phyloP scores from a whole-genome alignment of 2,797 vertebrate genomes.

The Varecia variegata region DNA sequence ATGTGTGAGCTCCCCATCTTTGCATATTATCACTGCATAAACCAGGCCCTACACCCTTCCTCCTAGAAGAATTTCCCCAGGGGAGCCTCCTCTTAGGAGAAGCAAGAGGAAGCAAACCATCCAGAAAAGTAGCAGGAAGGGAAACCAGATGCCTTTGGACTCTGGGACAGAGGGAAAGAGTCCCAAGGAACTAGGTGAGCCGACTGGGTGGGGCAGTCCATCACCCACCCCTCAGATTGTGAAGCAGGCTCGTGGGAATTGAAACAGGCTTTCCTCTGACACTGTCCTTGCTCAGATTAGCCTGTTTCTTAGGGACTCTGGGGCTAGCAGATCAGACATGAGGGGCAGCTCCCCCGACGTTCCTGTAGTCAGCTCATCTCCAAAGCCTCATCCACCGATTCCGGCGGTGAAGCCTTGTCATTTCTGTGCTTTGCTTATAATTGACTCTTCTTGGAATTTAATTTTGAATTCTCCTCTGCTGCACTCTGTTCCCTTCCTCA shows the following conservation, averaged over 20 bases:
- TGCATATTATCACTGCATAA: not conserved
- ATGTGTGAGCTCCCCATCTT: not conserved
- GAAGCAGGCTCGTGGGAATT: not conserved
- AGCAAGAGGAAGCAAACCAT: not conserved
- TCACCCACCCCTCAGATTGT: fast-evolving
- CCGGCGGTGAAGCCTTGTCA: not conserved
- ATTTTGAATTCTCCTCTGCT: not conserved
- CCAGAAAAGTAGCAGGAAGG: not conserved
- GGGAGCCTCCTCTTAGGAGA: not conserved
- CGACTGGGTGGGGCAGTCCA: not conserved
- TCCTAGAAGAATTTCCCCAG: not conserved
- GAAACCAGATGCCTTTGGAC: not conserved
- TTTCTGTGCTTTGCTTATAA: not conserved
- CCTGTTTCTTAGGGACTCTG: not conserved
- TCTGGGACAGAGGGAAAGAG: not conserved
- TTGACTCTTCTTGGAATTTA: not conserved
- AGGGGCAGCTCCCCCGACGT: fast-evolving
- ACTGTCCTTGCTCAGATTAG: not conserved
- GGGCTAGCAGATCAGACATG: no score
- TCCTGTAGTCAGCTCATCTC: not conserved
- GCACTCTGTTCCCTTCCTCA: not conserved
- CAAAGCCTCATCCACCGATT: not conserved
- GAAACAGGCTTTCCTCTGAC: not conserved
- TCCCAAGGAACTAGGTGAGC: not conserved
- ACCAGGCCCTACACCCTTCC: not conserved